Evolutionary conservation across 1,140 invertebrate species (phyloP), one percentile per base, ranked within the genome.

Genomic region (Lamellibrachia luymesi): DNA sequence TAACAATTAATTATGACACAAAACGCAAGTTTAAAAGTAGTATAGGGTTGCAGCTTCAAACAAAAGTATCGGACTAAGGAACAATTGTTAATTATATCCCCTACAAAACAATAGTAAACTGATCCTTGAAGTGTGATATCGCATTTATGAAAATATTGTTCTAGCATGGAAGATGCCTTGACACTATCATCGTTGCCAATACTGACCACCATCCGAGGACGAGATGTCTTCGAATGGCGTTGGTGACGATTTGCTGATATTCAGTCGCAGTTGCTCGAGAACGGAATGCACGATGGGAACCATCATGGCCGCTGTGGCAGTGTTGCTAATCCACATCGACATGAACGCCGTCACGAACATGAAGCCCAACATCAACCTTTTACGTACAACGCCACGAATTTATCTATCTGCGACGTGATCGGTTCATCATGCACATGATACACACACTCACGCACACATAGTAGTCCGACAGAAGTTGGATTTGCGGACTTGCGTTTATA

Each of bases 271-370:
- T 93, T 95, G 94, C 25, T 92, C 49, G n/a, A 96, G 92, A 5
- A 97, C 95, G 51, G 96, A 96, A 51, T 95, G 95, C 2, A 95
- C 95, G 49, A 97, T 96, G 1, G 96, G 96, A 8, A 96, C 94
- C 96, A 96, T 96, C 95, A 97, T 96, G 80, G 96, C 96, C 5
- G 96, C 95, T 2, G 96, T 96, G 8, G 98, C 98, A 0, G 98
- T 98, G 94, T 98, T 98, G 0, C 97, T 98, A 27, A 98, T 98
- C 98, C 98, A 98, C 98, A 98, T 98, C 0, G 98, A 98, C 92
- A 98, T 97, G 93, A 98, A 97, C 97, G 97, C 98, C 0, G 98
- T 98, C 0, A 98, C 98, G 38, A 97, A 96, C 94, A 98, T 98
- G 8, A 98, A 96, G 1, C 98, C 98, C 50, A 94, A 90, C 91